A percentile compares a stretch with the other conserved stretches of the same genome.
Evolutionary conservation across 64 coral and sea anemone species (phyloP).

Genomic region (Porites lutea): DNA sequence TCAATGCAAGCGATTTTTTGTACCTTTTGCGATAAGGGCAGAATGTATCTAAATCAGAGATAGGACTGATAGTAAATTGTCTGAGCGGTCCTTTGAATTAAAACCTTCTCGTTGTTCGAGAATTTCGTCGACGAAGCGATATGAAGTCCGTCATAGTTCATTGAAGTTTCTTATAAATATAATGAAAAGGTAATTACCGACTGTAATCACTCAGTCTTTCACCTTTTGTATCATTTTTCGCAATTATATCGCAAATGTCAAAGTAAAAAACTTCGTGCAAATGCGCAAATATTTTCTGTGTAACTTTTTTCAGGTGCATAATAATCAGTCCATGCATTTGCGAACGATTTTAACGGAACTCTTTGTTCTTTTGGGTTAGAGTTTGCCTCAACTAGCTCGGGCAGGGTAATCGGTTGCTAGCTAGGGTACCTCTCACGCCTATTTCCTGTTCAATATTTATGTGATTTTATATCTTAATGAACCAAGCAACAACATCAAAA

Average conservation of each 20-base stretch:
- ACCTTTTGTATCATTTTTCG: not conserved
- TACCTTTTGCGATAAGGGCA: not conserved
- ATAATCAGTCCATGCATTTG: not conserved
- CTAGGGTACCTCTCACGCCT: not conserved
- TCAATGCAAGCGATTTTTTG: not conserved
- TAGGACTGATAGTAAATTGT: not conserved
- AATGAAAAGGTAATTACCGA: too few relatives aligned
- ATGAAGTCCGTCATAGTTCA: too few relatives aligned
- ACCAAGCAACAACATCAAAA: not conserved
- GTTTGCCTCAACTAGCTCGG: too few relatives aligned
- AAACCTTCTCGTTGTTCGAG: too few relatives aligned
- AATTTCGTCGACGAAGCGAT: too few relatives aligned
- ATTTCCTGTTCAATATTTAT: not conserved
- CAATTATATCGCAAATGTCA: not conserved
- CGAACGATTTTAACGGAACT: not conserved
- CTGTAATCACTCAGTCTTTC: not conserved
- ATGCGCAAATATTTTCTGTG: not conserved
- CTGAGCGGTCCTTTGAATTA: not conserved
- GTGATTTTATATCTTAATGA: not conserved
- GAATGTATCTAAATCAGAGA: not conserved
- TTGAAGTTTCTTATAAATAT: too few relatives aligned
- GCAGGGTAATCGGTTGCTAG: too few relatives aligned
- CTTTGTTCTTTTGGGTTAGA: too few relatives aligned
- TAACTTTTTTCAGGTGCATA: constrained; percentile 3
- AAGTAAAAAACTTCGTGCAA: not conserved